Evolutionary conservation across 1,140 invertebrate genomes (phyloP), one percentile per base, ranked within the genome.

Genomic region (Trinorchestia longiramus): DNA sequence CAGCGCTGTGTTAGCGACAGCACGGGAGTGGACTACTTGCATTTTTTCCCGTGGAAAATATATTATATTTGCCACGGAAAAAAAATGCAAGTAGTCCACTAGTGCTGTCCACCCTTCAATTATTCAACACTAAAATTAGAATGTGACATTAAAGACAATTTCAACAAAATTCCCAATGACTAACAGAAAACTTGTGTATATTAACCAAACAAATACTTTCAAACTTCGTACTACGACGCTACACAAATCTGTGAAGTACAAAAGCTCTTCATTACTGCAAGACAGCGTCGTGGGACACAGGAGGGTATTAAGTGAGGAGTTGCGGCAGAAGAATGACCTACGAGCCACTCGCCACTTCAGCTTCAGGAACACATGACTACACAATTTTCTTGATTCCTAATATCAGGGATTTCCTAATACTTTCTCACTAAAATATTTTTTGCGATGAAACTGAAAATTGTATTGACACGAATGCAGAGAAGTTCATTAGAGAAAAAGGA

Each of bases 281-380:
- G 11, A 3, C 62, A 36, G 62, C 36, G 62, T 77, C 62, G 28
- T 28, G 62, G 28, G 15, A 77, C 62, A 77, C 28, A 3, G 15
- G 1, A 19, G 62, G 62, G 62, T 36, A 77, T 77, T 42, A 36
- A 42, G n/a, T 28, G 88, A 90, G 43, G 88, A 43, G 11, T 90
- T 41, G 11, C 41, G 43, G 23, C 88, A 41, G 28, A 43, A 90
- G 43, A 90, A 90, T 90, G n/a, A 42, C 43, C 43, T 8, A 3
- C 88, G 88, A 90, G 88, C 88, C 41, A 90, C n/a, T 43, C 88
- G 88, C 88, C 88, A 90, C 41, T 90, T 90, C 41, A 90, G 88
- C 88, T 43, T 90, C 88, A 90, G 43, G 43, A 90, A 43, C 88
- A 42, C 28, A 41, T 77, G 41, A 41, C 40, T 36, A 41, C 87